Conservation (phyloP, 2,797 vertebrate species). For the Numenius phaeopus region DNA sequence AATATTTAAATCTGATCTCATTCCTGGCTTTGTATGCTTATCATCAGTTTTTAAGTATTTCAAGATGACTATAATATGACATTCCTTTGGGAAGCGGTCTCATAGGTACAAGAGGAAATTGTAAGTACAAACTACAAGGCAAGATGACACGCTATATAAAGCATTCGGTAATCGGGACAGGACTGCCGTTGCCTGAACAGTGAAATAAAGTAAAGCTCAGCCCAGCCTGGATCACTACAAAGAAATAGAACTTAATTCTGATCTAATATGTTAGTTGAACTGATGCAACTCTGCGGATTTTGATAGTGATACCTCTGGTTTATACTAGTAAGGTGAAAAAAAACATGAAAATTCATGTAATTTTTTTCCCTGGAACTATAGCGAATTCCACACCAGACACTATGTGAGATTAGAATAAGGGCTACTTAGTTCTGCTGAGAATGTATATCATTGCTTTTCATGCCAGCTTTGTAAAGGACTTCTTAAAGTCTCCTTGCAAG, state of each 20-base stretch:
- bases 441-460: background rate
- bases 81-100: constrained; percentile 27
- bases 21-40: background rate
- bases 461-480: background rate
- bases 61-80: background rate
- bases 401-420: background rate
- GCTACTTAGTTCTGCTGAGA: background rate
- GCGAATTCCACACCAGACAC: background rate
- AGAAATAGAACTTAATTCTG: background rate
- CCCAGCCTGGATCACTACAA: background rate
- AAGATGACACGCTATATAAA: background rate
- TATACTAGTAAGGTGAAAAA: background rate
- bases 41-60: background rate
- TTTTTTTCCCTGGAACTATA: background rate
- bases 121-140: background rate
- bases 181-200: background rate
- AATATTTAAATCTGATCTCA: background rate
- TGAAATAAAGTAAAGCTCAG: background rate
- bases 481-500: background rate
- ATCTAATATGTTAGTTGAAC: background rate
- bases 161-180: background rate
- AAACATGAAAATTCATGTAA: background rate
- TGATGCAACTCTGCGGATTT: background rate
- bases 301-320: background rate
- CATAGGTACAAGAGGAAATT: background rate